These are phyloP conservation scores for Beaufortia kweichowensis DNA, from an alignment of 2,113 vertebrate species.

Conservation along the genomic window DNA sequence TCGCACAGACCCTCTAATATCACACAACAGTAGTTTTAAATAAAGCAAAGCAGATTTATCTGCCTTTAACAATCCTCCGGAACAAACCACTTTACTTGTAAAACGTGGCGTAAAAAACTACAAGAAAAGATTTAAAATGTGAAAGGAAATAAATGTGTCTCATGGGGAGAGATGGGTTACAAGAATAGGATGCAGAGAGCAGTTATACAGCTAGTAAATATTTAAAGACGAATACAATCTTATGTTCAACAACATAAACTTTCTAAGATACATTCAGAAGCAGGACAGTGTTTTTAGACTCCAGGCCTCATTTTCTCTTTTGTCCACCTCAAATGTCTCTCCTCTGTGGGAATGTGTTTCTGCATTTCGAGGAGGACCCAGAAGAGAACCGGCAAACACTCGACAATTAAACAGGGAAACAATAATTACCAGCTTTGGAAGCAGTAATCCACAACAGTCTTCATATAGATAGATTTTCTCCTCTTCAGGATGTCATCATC, in stretches of 20 bases:
- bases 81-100: not conserved
- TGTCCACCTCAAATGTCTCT: not conserved
- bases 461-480: slow-evolving; percentile 10
- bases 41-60: slow-evolving; percentile 40
- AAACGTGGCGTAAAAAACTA: slow-evolving; percentile 13
- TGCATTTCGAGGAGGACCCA: not conserved
- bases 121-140: slow-evolving; percentile 41
- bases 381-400: not conserved
- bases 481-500: not conserved
- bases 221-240: slow-evolving; percentile 33
- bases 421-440: slow-evolving; percentile 6
- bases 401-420: not conserved
- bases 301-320: not conserved
- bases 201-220: slow-evolving; percentile 7
- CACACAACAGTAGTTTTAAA: slow-evolving; percentile 49
- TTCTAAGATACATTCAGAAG: slow-evolving; percentile 50
- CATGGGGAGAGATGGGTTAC: slow-evolving; percentile 27
- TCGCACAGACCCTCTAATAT: slow-evolving; percentile 10
- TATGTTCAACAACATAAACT: not conserved
- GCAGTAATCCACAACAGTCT: not conserved
- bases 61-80: slow-evolving; percentile 6
- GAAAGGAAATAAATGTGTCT: slow-evolving; percentile 27
- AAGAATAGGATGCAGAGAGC: slow-evolving; percentile 17
- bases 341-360: slow-evolving; percentile 34
- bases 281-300: slow-evolving; percentile 37